phyloP scores from a whole-genome alignment of 2,888 invertebrate species.

The Drosophila percnosoma region DNA sequence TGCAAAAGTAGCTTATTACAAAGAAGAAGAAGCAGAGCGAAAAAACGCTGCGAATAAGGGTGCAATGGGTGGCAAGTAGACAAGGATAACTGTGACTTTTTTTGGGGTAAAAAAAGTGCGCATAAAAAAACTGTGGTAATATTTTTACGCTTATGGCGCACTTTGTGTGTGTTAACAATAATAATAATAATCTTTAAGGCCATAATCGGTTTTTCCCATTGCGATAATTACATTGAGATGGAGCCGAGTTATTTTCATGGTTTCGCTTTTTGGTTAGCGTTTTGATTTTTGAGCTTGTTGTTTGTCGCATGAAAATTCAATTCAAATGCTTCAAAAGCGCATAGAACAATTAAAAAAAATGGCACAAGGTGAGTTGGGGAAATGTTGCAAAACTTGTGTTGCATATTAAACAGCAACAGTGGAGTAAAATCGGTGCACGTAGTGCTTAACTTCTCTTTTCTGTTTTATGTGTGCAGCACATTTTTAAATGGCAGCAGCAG shows the following conservation, averaged over 20 bases:
- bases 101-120: conserved; percentile 46
- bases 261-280: conserved; percentile 27
- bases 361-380: conserved; percentile 25
- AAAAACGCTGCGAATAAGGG: conserved; percentile 51
- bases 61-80: conserved; percentile 46
- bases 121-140: conserved; percentile 43
- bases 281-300: conserved; percentile 41
- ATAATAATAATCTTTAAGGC: conserved; percentile 69
- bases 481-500: conserved; percentile 68
- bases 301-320: conserved; percentile 64
- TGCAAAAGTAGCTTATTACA: conserved; percentile 72
- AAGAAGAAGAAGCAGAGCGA: not conserved
- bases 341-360: conserved; percentile 57
- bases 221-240: conserved; percentile 78
- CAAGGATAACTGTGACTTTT: conserved; percentile 25
- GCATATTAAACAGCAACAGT: conserved; percentile 63
- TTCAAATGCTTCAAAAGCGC: conserved; percentile 59
- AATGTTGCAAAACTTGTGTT: conserved; percentile 50
- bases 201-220: conserved; percentile 56
- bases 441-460: conserved; percentile 45
- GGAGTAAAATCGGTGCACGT: conserved; percentile 54
- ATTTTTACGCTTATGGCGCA: conserved; percentile 61
- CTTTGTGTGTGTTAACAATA: conserved; percentile 77
- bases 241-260: conserved; percentile 37
- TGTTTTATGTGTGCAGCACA: conserved; percentile 50